Evolutionary conservation across 2,888 invertebrate species (phyloP).

Genomic region (Apodemia duryi): DNA sequence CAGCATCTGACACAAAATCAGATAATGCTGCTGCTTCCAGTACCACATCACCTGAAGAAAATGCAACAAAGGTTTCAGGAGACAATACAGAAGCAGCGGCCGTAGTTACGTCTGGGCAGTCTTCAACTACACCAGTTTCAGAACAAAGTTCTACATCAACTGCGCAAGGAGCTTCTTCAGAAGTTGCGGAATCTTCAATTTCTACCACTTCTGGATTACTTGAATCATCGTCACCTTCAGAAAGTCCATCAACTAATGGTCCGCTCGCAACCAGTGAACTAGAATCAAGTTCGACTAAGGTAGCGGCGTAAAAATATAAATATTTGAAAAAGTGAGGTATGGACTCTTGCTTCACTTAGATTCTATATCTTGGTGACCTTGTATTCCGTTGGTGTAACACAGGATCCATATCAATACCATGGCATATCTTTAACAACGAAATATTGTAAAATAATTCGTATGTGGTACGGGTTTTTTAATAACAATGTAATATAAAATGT

Average conservation of each 20-base stretch:
- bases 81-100: slow-evolving; percentile 32
- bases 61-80: slow-evolving; percentile 23
- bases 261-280: slow-evolving; percentile 23
- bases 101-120: slow-evolving; percentile 30
- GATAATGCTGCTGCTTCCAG: slow-evolving; percentile 23
- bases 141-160: slow-evolving; percentile 28
- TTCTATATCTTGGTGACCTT: too few relatives aligned
- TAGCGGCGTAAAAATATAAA: slow-evolving; percentile 25
- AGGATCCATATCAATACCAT: too few relatives aligned
- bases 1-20: slow-evolving; percentile 2
- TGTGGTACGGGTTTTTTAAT: slow-evolving; percentile 23
- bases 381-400: too few relatives aligned
- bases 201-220: slow-evolving; percentile 32
- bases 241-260: slow-evolving; percentile 23
- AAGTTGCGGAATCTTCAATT: slow-evolving; percentile 36
- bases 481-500: slow-evolving; percentile 25
- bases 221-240: slow-evolving; percentile 26
- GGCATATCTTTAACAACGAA: background rate
- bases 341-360: too few relatives aligned
- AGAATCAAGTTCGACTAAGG: slow-evolving; percentile 31
- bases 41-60: slow-evolving; percentile 24
- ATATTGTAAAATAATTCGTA: background rate
- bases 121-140: slow-evolving; percentile 34
- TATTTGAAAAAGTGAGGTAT: slow-evolving; percentile 15
- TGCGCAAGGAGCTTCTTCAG: slow-evolving; percentile 28